Evolutionary conservation across 2,797 vertebrate genomes (phyloP).

Genomic region (Clamator glandarius): DNA sequence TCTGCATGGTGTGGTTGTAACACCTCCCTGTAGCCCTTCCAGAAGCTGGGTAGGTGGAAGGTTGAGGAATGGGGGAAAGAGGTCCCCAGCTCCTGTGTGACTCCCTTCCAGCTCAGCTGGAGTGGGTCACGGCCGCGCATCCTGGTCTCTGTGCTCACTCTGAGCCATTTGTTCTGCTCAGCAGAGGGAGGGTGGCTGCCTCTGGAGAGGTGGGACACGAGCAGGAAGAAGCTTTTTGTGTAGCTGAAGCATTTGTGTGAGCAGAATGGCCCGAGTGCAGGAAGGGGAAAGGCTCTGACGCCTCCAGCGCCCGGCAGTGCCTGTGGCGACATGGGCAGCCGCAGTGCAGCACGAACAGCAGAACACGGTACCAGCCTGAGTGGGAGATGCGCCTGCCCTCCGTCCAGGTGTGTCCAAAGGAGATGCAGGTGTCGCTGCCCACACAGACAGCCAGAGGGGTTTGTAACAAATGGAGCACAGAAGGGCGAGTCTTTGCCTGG

Average conservation of each 20-base stretch:
- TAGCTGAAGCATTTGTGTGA: neutral
- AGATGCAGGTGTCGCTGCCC: neutral
- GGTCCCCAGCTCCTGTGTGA: neutral
- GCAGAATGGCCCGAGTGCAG: neutral
- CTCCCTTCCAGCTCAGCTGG: neutral
- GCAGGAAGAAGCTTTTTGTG: neutral
- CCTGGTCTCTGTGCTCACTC: neutral
- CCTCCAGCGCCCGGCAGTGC: too few species aligned
- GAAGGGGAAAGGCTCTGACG: too few species aligned
- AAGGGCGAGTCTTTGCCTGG: neutral
- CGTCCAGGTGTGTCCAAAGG: neutral
- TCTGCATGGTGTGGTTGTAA: neutral
- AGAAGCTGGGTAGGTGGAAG: neutral
- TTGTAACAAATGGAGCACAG: rapidly evolving
- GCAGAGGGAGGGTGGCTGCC: neutral
- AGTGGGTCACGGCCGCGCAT: rapidly evolving
- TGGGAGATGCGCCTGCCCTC: neutral
- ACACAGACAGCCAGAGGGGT: neutral
- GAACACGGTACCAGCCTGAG: neutral
- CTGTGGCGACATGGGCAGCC: neutral
- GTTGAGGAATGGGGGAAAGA: neutral
- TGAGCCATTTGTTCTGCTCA: rapidly evolving
- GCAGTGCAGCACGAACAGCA: neutral
- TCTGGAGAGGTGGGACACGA: neutral
- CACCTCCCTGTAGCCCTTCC: neutral